Conservation (phyloP, 37 sponge, comb jelly and placozoan genomes). For the Aphrocallistes beatrix region DNA sequence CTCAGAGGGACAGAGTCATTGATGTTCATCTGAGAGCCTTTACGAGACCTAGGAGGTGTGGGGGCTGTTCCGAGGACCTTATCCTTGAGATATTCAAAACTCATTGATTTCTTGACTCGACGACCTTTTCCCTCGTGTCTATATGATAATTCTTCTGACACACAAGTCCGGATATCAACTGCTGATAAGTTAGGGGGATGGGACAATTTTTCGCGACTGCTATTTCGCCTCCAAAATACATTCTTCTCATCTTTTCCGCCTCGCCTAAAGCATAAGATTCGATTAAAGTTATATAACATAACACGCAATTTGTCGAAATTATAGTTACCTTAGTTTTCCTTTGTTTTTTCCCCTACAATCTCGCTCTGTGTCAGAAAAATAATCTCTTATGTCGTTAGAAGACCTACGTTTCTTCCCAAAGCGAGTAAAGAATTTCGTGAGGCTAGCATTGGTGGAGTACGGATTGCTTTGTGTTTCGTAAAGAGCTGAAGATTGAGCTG, state of each 20-base stretch:
- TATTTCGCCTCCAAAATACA: background rate
- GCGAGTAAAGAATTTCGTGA: background rate
- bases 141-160: background rate
- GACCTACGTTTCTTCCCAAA: background rate
- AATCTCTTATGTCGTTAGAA: background rate
- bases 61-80: background rate
- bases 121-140: background rate
- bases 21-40: background rate
- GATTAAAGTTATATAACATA: background rate
- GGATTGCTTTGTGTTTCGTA: background rate
- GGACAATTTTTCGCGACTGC: background rate
- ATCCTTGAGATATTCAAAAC: conserved; percentile 13
- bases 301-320: background rate
- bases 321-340: background rate
- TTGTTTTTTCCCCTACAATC: background rate
- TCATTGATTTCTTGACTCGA: background rate
- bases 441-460: background rate
- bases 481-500: background rate
- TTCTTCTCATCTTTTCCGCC: background rate
- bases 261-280: background rate
- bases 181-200: background rate
- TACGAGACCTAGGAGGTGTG: background rate
- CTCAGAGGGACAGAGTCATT: background rate
- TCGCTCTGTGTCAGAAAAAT: conserved; percentile 13
- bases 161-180: background rate